These are phyloP conservation scores for Drosophila nigromelanica DNA, from an alignment of 1,140 invertebrate genomes.

Conservation along the genomic window DNA sequence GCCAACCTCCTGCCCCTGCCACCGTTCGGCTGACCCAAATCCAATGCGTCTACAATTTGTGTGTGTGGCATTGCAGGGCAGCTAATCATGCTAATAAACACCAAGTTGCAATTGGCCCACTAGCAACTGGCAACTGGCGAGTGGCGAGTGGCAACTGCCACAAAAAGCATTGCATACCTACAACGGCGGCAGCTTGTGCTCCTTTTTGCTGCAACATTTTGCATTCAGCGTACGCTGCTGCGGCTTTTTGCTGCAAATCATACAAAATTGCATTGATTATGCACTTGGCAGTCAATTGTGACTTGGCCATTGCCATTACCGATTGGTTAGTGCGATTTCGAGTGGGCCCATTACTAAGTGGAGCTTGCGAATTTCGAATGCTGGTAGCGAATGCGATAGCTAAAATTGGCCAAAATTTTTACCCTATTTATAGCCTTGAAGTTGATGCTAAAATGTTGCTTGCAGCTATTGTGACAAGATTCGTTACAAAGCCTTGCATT, in stretches of 20 bases:
- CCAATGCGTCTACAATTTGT: constrained; percentile 43
- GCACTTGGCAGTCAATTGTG: constrained; percentile 78
- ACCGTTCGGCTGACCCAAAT: constrained; percentile 28
- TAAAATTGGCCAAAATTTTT: background rate
- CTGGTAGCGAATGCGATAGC: too few relatives aligned
- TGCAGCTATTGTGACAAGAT: too few relatives aligned
- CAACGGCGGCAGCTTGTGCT: constrained; percentile 22
- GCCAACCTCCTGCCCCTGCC: too few relatives aligned
- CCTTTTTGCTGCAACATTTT: constrained; percentile 38
- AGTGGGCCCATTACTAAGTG: constrained; percentile 52
- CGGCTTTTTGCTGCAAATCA: constrained; percentile 47
- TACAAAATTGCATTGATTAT: constrained; percentile 77
- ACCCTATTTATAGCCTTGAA: too few relatives aligned
- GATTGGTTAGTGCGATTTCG: constrained; percentile 58
- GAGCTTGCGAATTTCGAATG: constrained; percentile 8
- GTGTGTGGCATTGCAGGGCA: constrained; percentile 48
- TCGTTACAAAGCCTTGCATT: too few relatives aligned
- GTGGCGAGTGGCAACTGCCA: constrained; percentile 35
- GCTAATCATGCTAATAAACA: constrained; percentile 81
- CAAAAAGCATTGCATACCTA: constrained; percentile 71
- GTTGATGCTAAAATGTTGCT: too few relatives aligned
- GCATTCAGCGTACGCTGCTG: constrained; percentile 42
- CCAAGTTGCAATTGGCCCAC: constrained; percentile 60
- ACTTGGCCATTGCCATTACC: constrained; percentile 40
- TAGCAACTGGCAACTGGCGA: constrained; percentile 13